phyloP scores from a whole-genome alignment of 1,140 invertebrate species.

The Chlorops oryzae region DNA sequence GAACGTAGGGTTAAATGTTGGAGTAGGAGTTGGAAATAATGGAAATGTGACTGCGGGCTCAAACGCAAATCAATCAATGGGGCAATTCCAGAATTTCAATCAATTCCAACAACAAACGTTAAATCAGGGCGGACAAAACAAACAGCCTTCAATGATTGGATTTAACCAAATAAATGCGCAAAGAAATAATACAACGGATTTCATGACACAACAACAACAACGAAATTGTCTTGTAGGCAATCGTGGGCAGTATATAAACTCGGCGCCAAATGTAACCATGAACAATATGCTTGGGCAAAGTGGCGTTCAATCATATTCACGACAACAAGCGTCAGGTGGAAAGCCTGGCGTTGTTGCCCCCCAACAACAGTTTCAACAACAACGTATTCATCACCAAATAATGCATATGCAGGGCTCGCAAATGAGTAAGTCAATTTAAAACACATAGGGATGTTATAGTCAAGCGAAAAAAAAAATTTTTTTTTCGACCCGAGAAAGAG shows the following conservation, averaged over 20 bases:
- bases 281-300: conserved; percentile 51
- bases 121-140: conserved; percentile 27
- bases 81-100: conserved; percentile 45
- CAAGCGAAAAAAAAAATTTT: no score
- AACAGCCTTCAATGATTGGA: conserved; percentile 47
- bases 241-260: conserved; percentile 44
- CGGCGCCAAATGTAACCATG: conserved; percentile 48
- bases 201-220: conserved; percentile 53
- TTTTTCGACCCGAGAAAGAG: no score
- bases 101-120: conserved; percentile 32
- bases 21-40: conserved; percentile 6
- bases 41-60: no score
- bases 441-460: no score
- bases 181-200: conserved; percentile 47
- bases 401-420: conserved; percentile 40
- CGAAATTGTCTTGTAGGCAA: conserved; percentile 41
- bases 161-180: conserved; percentile 46
- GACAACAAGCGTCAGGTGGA: conserved; percentile 36
- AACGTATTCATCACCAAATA: conserved; percentile 47
- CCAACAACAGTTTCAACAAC: conserved; percentile 43
- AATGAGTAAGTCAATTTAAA: no score
- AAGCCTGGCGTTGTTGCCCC: conserved; percentile 37
- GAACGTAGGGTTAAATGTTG: conserved; percentile 11
- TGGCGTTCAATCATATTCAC: conserved; percentile 49
- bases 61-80: conserved; percentile 34